Evolutionary conservation across 2,113 vertebrate genomes (phyloP).

Genomic region (Dolichallabes microphthalmus): DNA sequence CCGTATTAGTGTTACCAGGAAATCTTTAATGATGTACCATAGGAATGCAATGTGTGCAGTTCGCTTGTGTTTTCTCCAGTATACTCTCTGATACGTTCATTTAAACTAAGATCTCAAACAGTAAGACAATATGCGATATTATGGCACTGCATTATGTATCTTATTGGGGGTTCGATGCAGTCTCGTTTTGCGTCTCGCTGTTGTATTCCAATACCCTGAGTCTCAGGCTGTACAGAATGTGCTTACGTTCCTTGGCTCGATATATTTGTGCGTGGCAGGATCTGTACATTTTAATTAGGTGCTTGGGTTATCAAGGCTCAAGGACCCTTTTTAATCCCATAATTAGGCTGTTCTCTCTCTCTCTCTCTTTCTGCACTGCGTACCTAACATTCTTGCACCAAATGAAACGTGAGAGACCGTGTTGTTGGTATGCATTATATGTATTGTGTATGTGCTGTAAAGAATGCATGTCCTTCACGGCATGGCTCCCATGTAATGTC

Average conservation of each 20-base stretch:
- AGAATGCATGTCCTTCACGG: conserved; percentile 66
- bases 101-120: background rate
- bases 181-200: background rate
- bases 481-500: conserved; percentile 75
- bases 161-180: background rate
- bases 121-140: background rate
- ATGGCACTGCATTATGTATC: background rate
- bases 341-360: conserved; percentile 19
- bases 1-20: background rate
- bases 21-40: background rate
- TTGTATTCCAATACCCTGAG: background rate
- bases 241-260: conserved; percentile 15
- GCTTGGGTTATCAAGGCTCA: conserved; percentile 23
- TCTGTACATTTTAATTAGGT: conserved; percentile 38
- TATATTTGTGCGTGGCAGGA: conserved; percentile 28
- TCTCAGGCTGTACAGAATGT: conserved; percentile 21
- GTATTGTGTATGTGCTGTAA: conserved; percentile 32
- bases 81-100: background rate
- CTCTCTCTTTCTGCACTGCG: background rate
- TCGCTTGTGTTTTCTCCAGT: background rate
- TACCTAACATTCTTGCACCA: conserved; percentile 15
- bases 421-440: conserved; percentile 4
- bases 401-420: conserved; percentile 61
- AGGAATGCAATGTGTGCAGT: background rate
- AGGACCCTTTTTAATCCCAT: conserved; percentile 25